Evolutionary conservation across 2,797 vertebrate species (phyloP).

Genomic region (Lycodopsis pacificus): DNA sequence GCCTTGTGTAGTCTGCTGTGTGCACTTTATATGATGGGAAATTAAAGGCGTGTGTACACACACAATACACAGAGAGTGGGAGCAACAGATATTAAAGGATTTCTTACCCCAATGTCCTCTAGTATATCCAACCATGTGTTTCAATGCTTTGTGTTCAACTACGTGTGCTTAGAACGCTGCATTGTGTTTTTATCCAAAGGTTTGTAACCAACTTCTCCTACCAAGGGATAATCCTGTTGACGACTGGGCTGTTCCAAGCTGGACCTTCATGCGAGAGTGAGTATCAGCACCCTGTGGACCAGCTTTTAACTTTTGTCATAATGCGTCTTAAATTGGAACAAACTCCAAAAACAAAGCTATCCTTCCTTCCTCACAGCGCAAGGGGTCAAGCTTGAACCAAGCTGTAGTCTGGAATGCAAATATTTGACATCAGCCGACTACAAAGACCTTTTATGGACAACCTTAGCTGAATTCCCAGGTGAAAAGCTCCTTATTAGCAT

Average conservation of each 20-base stretch:
- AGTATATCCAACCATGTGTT: neutral
- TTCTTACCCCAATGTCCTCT: neutral
- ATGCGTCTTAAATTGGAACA: neutral
- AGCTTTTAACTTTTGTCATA: neutral
- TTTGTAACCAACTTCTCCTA: conserved; percentile 93
- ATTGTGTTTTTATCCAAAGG: conserved; percentile 78
- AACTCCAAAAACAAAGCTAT: neutral
- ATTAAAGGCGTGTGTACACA: neutral
- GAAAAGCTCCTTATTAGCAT: conserved; percentile 3
- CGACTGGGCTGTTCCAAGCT: conserved; percentile 92
- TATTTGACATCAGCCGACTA: conserved; percentile 91
- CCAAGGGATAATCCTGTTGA: conserved; percentile 92
- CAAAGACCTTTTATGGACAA: conserved; percentile 93
- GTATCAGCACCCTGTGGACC: conserved; percentile 59
- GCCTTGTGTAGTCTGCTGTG: neutral
- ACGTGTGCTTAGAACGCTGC: neutral
- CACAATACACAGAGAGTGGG: neutral
- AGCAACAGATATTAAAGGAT: neutral
- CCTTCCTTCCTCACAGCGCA: conserved; percentile 74
- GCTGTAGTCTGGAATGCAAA: conserved; percentile 90
- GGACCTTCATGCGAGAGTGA: conserved; percentile 89
- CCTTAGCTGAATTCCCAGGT: conserved; percentile 95
- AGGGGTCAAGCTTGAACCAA: conserved; percentile 84
- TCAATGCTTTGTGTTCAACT: neutral
- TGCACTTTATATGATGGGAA: neutral